Base-by-base conservation (phyloP, 2,888 invertebrate genomes). In the Conistra vaccinii region DNA sequence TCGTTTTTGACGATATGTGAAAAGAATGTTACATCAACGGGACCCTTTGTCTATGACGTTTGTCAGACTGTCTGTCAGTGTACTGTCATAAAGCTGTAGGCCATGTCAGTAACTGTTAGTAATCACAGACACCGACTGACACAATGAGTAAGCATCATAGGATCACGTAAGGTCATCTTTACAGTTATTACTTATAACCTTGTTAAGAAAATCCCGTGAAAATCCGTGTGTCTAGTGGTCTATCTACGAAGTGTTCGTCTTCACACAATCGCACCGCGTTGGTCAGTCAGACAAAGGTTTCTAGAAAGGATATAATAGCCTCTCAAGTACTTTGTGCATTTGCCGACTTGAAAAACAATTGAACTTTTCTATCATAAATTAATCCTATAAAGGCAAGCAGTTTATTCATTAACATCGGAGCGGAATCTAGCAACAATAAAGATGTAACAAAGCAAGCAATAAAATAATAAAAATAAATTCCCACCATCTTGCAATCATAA, bases 71-170 rank as follows among this genome's bases (percentile, higher is more conserved):
- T 26, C 39, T 17, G 35, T 58, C 48, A 26, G 58, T 14, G n/a
- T 74, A 39, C 12, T 53, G 17, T 58, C 29, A 39, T 20, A 66
- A 61, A 48, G 60, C 53, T 48, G 12, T 48, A 48, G 45, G 48
- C 23, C n/a, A 32, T 17, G n/a, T 29, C 9, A 77, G n/a, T 81
- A 81, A 63, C 58, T 45, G 35, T 63, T 23, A 73, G n/a, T 66
- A 39, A 75, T 61, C 42, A 42, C 42, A 48, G 23, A 61, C 39
- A 39, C 3, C 14, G 29, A n/a, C 26, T 45, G 29, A 62, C 26
- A 58, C 45, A 60, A 51, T 35, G 45, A 32, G 9, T 20, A 26
- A 73, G 39, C 26, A 23, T 17, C 26, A 17, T 42, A 53, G 48
- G 80, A 48, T 42, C 55, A 57, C n/a, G 35, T 14, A n/a, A 53